Base-by-base conservation (phyloP, 2,113 vertebrate species). In the Nibea albiflora region DNA sequence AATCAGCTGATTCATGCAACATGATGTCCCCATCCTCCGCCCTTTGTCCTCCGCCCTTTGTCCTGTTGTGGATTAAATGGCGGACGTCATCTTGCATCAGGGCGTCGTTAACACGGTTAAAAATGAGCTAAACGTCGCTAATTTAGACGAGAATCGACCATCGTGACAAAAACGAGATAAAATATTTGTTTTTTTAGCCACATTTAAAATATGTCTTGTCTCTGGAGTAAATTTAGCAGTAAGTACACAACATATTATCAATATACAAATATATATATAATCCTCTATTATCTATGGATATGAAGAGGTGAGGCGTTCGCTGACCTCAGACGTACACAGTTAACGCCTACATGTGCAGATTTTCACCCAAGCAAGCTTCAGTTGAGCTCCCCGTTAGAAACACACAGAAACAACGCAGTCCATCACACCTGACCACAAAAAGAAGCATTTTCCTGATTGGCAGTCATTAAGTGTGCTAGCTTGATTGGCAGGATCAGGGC, bases 191-290 rank as follows among this genome's bases (percentile, higher is more conserved):
- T 66, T 66, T 39, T 61, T 42, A 86, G 85, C 87, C 90, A 92
- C 86, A 90, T 89, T 85, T 65, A 67, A 82, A 83, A 78, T 67
- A 89, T 88, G 81, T 91, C 73, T 87, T 86, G 83, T 88, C 85
- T 70, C n/a, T 11, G 9, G 74, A 78, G 56, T 84, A 77, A 74
- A 69, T 78, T 73, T 56, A 74, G 15, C 47, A 78, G 42, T 35
- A 54, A 54, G 44, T 68, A 83, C 74, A 90, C 80, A 89, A 81
- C 76, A 88, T 60, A 31, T 76, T 53, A 56, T 84, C 72, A 81
- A 5, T 80, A 87, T 86, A 89, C 81, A 89, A 71, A 88, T 86
- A 86, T 89, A 90, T 73, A 76, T 76, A 85, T 76, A 85, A 39
- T 85, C 85, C 72, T 90, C 80, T 88, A 85, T 80, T 19, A 62